Base-by-base conservation (phyloP, 1,140 invertebrate genomes). In the Anoplolepis gracilipes region DNA sequence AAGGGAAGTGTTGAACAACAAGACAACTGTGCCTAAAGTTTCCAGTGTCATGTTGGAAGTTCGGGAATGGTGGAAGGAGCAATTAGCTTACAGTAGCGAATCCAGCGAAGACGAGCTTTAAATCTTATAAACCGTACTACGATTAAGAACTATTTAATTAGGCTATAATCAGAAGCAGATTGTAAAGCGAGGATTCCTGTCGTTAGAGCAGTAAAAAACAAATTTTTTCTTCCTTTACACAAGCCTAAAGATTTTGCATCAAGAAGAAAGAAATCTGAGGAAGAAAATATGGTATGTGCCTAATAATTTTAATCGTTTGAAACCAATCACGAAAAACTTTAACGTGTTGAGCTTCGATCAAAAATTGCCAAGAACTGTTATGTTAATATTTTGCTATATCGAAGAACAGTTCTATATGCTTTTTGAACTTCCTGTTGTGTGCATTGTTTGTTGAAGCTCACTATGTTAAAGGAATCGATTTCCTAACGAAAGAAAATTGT, bases 11-110 rank as follows among this genome's bases (percentile, higher is more conserved):
- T 82, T 92, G 19, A 91, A 87, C 59, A 91, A 93, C 28, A 95
- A 95, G 88, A 81, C 92, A 36, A 78, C 92, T 22, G 93, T 94
- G 25, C 95, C 96, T 65, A 96, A 96, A 93, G 93, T 96, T 30
- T 93, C 95, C 0, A 96, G 94, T 85, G 94, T 95, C 2, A 95
- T 96, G 82, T 90, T 95, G 69, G 96, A 97, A 90, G 96, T 96
- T 36, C 95, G 95, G 57, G 96, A 97, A 88, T 96, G 96, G 96
- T 96, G 96, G 96, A 94, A 95, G 72, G 96, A 97, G 85, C 96
- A 97, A 92, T 93, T 97, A 13, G 93, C 95, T 16, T 96, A 95
- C 57, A 95, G 95, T 88, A 95, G 95, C 19, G 96, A 96, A 73
- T 95, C 95, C 25, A 96, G 96, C 81, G 96, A 96, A 49, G 96